phyloP scores from a whole-genome alignment of 2,113 vertebrate genomes.

The Galbula dea region DNA sequence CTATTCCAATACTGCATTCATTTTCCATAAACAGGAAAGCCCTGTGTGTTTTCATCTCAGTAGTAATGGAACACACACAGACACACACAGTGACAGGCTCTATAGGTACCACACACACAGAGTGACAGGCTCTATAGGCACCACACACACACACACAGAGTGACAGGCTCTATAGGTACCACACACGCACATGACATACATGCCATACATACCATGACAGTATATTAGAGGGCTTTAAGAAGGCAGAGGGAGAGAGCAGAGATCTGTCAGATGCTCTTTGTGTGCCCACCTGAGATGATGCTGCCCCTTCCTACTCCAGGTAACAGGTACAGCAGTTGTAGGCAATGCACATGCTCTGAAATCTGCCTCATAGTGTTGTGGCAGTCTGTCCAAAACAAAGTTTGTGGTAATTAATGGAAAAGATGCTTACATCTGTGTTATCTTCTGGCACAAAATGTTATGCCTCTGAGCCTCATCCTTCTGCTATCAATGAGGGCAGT shows the following conservation, averaged over 20 bases:
- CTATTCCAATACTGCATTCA: too few relatives aligned
- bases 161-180: too few relatives aligned
- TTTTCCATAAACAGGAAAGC: conserved; percentile 8
- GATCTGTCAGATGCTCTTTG: not conserved
- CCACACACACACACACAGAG: too few relatives aligned
- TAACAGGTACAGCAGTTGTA: not conserved
- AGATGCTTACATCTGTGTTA: not conserved
- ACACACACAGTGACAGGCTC: too few relatives aligned
- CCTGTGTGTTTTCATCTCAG: not conserved
- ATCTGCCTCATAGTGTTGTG: not conserved
- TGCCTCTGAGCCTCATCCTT: not conserved
- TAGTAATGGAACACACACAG: not conserved
- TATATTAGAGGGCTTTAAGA: not conserved
- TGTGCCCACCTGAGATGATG: not conserved
- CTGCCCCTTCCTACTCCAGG: not conserved
- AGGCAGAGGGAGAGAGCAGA: not conserved
- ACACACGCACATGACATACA: too few relatives aligned
- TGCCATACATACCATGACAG: too few relatives aligned
- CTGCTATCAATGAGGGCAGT: not conserved
- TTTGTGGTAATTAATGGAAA: not conserved
- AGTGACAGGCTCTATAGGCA: too few relatives aligned
- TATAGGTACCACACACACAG: too few relatives aligned
- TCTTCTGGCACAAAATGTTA: not conserved
- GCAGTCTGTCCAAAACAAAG: not conserved
- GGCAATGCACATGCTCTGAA: not conserved